Evolutionary conservation across 2,888 invertebrate genomes (phyloP).

Genomic region (Crematogaster levior): DNA sequence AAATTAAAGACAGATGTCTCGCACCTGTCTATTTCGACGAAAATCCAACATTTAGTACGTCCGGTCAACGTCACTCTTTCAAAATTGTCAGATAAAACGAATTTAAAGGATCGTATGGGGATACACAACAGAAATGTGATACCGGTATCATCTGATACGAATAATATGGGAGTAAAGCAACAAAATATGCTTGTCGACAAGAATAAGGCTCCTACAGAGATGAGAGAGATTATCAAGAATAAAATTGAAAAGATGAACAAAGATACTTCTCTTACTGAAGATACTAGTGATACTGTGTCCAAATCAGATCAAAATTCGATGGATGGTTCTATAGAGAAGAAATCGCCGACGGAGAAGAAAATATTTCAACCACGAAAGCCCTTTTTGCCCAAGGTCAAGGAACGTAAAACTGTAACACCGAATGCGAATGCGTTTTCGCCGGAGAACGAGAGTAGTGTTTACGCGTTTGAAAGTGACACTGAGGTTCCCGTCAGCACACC

Average conservation of each 20-base stretch:
- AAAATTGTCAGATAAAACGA: conserved; percentile 73
- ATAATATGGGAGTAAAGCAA: conserved; percentile 45
- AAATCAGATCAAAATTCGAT: conserved; percentile 78
- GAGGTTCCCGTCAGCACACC: conserved; percentile 88
- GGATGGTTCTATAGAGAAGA: conserved; percentile 77
- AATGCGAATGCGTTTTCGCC: conserved; percentile 89
- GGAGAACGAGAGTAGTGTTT: conserved; percentile 90
- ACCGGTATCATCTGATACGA: neutral
- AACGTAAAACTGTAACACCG: conserved; percentile 84
- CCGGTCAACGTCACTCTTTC: conserved; percentile 84
- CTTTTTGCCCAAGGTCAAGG: conserved; percentile 88
- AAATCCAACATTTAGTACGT: conserved; percentile 83
- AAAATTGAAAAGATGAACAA: conserved; percentile 79
- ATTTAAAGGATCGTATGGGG: conserved; percentile 56
- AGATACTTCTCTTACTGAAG: conserved; percentile 70
- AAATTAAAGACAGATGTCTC: conserved; percentile 74
- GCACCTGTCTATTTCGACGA: conserved; percentile 83
- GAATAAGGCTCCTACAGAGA: conserved; percentile 38
- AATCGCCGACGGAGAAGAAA: conserved; percentile 76
- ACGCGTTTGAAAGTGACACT: conserved; percentile 90
- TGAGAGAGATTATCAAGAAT: conserved; percentile 64
- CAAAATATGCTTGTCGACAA: conserved; percentile 39
- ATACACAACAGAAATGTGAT: conserved; percentile 52
- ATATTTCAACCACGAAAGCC: conserved; percentile 86
- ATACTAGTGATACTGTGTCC: conserved; percentile 74